phyloP scores from a whole-genome alignment of 2,888 invertebrate genomes.

The Drosophila buzzatii region DNA sequence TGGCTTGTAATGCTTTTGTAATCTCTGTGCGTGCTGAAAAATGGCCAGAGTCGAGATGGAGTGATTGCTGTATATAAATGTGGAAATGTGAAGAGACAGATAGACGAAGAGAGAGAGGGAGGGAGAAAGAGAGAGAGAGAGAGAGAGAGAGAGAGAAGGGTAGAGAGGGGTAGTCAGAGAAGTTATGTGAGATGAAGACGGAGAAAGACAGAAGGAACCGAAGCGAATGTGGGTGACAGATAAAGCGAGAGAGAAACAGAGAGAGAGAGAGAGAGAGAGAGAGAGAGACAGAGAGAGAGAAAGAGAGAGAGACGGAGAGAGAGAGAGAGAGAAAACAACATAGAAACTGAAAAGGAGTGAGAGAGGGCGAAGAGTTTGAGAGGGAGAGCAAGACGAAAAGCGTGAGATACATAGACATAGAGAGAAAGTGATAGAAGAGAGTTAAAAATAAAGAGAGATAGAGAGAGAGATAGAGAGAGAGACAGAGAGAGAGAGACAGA shows the following conservation, averaged over 20 bases:
- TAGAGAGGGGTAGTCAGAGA: neutral
- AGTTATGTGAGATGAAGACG: neutral
- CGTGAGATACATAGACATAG: neutral
- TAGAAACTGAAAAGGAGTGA: too few relatives aligned
- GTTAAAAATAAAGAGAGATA: neutral
- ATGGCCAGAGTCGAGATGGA: neutral
- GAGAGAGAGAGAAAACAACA: too few relatives aligned
- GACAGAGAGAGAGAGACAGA: too few relatives aligned
- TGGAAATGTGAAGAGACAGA: neutral
- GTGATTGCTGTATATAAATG: neutral
- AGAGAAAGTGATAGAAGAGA: neutral
- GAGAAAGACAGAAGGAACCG: neutral
- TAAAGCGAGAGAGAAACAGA: neutral
- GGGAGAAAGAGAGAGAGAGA: neutral
- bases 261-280: neutral
- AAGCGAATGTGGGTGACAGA: neutral
- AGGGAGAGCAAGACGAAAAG: neutral
- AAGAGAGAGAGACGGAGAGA: too few relatives aligned
- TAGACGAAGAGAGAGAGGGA: neutral
- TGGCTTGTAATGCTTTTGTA: neutral
- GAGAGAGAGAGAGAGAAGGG: neutral
- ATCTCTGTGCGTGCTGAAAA: conserved; percentile 3
- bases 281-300: neutral
- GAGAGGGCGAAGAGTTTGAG: neutral
- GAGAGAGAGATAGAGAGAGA: neutral